Conservation (phyloP, 2,888 invertebrate genomes). For the Archaeoteleia sp. region DNA sequence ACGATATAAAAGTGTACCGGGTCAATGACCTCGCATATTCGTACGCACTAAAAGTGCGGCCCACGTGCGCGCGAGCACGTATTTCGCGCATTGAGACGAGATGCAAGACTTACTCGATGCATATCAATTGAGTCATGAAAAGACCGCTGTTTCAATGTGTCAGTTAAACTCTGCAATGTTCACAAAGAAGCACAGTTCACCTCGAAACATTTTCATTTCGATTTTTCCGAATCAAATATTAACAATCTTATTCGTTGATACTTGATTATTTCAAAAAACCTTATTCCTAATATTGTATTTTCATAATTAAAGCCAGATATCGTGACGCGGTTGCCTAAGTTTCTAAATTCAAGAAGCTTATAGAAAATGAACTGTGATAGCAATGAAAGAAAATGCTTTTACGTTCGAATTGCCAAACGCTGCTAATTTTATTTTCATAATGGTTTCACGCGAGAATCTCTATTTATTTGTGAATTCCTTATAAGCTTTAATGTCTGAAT, state of each 20-base stretch:
- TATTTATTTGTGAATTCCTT: slow-evolving; percentile 51
- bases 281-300: too few relatives aligned
- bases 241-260: too few relatives aligned
- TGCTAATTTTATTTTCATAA: slow-evolving; percentile 51
- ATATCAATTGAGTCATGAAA: slow-evolving; percentile 49
- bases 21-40: slow-evolving; percentile 72
- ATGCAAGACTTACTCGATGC: slow-evolving; percentile 52
- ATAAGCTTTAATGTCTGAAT: slow-evolving; percentile 51
- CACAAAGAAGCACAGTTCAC: background rate
- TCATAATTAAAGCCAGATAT: too few relatives aligned
- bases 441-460: slow-evolving; percentile 47
- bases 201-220: background rate
- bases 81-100: slow-evolving; percentile 55
- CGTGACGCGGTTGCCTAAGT: too few relatives aligned
- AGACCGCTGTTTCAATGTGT: slow-evolving; percentile 36
- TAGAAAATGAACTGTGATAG: slow-evolving; percentile 37
- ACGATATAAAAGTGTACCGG: slow-evolving; percentile 73
- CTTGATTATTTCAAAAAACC: too few relatives aligned
- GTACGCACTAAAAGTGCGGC: slow-evolving; percentile 66
- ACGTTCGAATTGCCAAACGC: slow-evolving; percentile 35
- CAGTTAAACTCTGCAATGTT: slow-evolving; percentile 30
- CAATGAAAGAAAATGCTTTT: slow-evolving; percentile 48
- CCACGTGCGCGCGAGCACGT: slow-evolving; percentile 54
- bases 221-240: too few relatives aligned
- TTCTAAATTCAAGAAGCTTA: slow-evolving; percentile 40